phyloP scores from a whole-genome alignment of 2,797 vertebrate genomes.

The Microchirus variegatus region DNA sequence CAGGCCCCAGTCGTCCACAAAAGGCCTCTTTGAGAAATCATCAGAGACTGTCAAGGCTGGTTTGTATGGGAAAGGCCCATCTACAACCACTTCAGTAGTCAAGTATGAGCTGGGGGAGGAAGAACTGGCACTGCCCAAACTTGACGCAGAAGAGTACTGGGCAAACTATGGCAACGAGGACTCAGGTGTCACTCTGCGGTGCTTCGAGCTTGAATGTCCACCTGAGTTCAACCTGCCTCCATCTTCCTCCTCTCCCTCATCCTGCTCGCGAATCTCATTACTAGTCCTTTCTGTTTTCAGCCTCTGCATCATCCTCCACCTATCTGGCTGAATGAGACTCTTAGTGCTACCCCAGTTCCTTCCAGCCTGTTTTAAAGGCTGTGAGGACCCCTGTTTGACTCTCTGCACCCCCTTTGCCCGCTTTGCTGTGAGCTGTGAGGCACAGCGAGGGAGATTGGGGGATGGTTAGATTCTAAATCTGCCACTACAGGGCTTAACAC shows the following conservation, averaged over 20 bases:
- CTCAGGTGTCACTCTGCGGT: slow-evolving; percentile 81
- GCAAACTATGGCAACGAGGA: slow-evolving; percentile 88
- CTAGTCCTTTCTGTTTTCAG: slow-evolving; percentile 68
- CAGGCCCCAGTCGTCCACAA: slow-evolving; percentile 83
- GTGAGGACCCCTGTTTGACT: slow-evolving; percentile 66
- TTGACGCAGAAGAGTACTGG: slow-evolving; percentile 89
- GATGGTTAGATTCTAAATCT: slow-evolving; percentile 68
- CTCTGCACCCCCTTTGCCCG: slow-evolving; percentile 71
- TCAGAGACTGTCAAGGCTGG: slow-evolving; percentile 83
- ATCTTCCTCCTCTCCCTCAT: slow-evolving; percentile 67
- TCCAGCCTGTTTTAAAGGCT: slow-evolving; percentile 79
- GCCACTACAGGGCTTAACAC: slow-evolving; percentile 74
- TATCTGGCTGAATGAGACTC: slow-evolving; percentile 78
- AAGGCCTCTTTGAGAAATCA: slow-evolving; percentile 81
- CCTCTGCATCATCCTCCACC: slow-evolving; percentile 67
- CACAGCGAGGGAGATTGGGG: slow-evolving; percentile 74
- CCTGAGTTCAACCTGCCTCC: slow-evolving; percentile 79
- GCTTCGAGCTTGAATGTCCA: slow-evolving; percentile 85
- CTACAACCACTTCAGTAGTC: slow-evolving; percentile 82
- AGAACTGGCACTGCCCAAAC: slow-evolving; percentile 87
- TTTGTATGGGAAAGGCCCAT: slow-evolving; percentile 78
- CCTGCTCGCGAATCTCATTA: slow-evolving; percentile 54
- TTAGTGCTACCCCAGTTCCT: slow-evolving; percentile 37
- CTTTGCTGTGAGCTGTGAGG: slow-evolving; percentile 63
- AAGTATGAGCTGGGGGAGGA: slow-evolving; percentile 90